A percentile compares a stretch with the other conserved stretches of the same genome.
These are phyloP conservation scores for Melanotaenia parkinsoni DNA, from an alignment of 2,797 vertebrate genomes.

Conservation along the genomic window DNA sequence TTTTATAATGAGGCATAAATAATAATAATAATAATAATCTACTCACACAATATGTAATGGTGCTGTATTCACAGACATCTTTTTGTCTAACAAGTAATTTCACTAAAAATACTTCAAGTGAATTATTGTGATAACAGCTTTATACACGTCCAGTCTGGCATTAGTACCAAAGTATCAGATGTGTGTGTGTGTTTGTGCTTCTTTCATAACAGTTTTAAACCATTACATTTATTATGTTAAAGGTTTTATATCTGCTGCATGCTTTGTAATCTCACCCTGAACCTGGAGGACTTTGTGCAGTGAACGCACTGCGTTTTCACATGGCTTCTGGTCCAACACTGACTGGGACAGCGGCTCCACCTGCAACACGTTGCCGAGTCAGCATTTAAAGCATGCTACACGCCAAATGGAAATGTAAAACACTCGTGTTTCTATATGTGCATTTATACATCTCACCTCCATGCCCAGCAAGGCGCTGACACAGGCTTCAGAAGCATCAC, in stretches of 20 bases:
- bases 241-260: not conserved
- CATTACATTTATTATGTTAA: not conserved
- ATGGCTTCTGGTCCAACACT: conserved; percentile 88
- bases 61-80: not conserved
- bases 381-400: conserved; percentile 7
- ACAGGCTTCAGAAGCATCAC: conserved; percentile 92
- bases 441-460: conserved; percentile 80
- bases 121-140: not conserved
- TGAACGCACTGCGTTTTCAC: conserved; percentile 86
- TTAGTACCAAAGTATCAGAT: not conserved
- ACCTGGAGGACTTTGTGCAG: conserved; percentile 88
- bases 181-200: not conserved
- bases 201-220: not conserved
- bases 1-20: too few relatives aligned
- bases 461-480: conserved; percentile 90
- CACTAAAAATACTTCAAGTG: not conserved
- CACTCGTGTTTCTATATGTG: not conserved
- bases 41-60: not conserved
- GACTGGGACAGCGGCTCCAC: conserved; percentile 89
- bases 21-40: too few relatives aligned
- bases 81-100: not conserved
- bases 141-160: too few relatives aligned
- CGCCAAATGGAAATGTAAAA: not conserved
- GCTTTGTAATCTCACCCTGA: conserved; percentile 85
- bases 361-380: conserved; percentile 65